Evolutionary conservation across 2,797 vertebrate species (phyloP), one percentile per base, ranked within the genome.

Genomic region (Anomalospiza imberbis): DNA sequence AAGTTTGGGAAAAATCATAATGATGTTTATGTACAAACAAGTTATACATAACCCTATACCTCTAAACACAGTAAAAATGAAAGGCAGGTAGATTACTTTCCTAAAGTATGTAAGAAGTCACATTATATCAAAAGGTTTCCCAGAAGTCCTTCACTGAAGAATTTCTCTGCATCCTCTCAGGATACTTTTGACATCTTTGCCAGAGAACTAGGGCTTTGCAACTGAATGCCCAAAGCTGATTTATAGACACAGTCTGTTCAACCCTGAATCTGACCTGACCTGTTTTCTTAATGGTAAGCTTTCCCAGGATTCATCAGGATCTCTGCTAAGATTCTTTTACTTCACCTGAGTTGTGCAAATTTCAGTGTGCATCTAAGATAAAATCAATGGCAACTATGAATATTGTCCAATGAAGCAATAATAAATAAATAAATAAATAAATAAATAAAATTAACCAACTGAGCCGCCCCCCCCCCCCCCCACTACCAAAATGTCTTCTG

Each of bases 1-100:
- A 95, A 38, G 91, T 77, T 94, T 72, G 84, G 66, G 70, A 93
- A 90, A 78, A 96, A 31, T 62, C 44, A 66, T 91, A 65, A 62
- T 72, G 2, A 48, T 78, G 29, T 90, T 89, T 91, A 90, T 60
- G n/a, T 38, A 68, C 47, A 89, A 94, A 93, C 68, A 89, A 85
- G 4, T 73, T 66, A 55, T 36, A 45, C 36, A 62, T 38, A 75
- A 75, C 4, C 32, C 6, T 73, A 13, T 62, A 83, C 63, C 32
- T 51, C 75, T 83, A 85, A 89, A 72, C 24, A 73, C 5, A 38
- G 3, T 55, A 44, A 74, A 86, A 93, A 89, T 47, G 4, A 72
- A 94, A 92, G 80, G 16, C 24, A 48, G 14, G 31, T 67, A 82
- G 32, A 12, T 65, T 58, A 44, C 28, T 89, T 91, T 82, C 65